Percentiles rank a stretch among this genome's conserved stretches.
phyloP scores from a whole-genome alignment of 1,140 invertebrate genomes.

The Drosophila leontia region DNA sequence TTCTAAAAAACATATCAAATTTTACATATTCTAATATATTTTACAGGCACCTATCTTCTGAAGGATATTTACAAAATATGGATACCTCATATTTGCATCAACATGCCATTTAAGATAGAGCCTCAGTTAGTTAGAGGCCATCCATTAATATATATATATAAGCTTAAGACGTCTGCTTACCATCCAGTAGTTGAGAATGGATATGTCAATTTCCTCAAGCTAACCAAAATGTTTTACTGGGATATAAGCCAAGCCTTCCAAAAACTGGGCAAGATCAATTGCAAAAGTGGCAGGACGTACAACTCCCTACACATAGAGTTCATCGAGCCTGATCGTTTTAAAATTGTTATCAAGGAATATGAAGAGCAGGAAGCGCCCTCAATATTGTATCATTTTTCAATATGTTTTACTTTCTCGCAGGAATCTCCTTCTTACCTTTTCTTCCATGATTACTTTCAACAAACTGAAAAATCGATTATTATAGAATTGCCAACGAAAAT shows the following conservation, averaged over 20 bases:
- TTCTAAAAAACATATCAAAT: no score
- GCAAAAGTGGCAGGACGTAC: conserved; percentile 13
- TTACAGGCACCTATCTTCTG: background rate
- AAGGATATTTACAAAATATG: conserved; percentile 4
- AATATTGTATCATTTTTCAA: background rate
- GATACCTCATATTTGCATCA: background rate
- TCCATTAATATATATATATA: background rate
- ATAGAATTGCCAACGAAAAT: no score
- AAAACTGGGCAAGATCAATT: background rate
- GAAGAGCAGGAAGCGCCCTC: background rate
- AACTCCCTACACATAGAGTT: background rate
- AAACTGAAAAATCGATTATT: background rate
- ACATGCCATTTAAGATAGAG: conserved; percentile 4
- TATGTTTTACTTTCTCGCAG: background rate
- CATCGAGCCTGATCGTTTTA: rapidly evolving
- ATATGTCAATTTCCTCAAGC: background rate
- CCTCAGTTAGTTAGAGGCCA: background rate
- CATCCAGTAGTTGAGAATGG: conserved; percentile 11
- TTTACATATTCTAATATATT: background rate
- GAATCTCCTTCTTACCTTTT: background rate
- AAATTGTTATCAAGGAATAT: background rate
- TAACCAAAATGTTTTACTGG: background rate
- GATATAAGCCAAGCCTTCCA: background rate
- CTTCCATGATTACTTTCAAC: background rate
- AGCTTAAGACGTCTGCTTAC: background rate